Evolutionary conservation across 1,140 invertebrate genomes (phyloP), one percentile per base, ranked within the genome.

Genomic region (Solenopsis fugax): DNA sequence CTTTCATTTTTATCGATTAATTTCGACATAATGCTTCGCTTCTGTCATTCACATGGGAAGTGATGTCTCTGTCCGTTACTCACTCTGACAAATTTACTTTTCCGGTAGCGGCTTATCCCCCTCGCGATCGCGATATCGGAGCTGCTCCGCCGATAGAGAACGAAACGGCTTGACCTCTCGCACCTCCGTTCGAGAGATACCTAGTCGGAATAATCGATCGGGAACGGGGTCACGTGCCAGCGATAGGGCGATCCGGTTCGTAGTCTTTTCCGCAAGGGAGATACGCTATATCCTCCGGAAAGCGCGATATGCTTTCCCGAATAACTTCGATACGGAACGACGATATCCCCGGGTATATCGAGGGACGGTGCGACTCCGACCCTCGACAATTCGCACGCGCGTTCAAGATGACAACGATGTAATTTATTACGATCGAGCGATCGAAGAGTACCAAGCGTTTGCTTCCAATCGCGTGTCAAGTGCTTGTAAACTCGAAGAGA

Each of bases 141-240:
- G n/a, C 37, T n/a, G 69, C 13, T 16, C 45, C 45, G n/a, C 29
- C 18, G 69, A 84, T 62, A 62, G 65, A 18, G 48, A 24, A 37
- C 18, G 18, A 65, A 64, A 34, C 75, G 29, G 58, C 48, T 80
- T 77, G 82, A 88, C 72, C 73, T 88, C 54, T 87, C 52, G 77
- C 72, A 87, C 45, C 77, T 73, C 34, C 18, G 48, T 75, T 71
- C 37, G 56, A 50, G 54, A 77, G 65, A 86, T 88, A 78, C 72
- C 82, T 78, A 73, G 87, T 29, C 9, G 56, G 82, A 88, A 88
- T 88, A 88, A 88, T 88, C 84, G 84, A 88, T 88, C 37, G 82
- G 52, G 45, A 73, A 78, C 62, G 58, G 81, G 82, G 87, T 88
- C 72, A 87, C 62, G 86, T 87, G 72, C 72, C 86, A 76, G 76